A percentile compares a stretch with the other conserved stretches of the same genome.
Conservation (phyloP, 2,888 invertebrate genomes). For the Hemicrepidius hirtus region DNA sequence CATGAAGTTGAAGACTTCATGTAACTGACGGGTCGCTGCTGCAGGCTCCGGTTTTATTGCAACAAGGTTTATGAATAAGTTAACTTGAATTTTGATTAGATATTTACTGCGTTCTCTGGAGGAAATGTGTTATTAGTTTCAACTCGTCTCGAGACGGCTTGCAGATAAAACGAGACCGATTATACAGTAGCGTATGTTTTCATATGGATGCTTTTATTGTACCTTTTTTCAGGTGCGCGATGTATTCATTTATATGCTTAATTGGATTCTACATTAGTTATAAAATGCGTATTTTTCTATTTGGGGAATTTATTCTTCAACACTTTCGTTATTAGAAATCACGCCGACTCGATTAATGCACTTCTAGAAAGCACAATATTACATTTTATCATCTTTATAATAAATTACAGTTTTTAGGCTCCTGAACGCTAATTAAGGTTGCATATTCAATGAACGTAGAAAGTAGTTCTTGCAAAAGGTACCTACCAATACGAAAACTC, state of each 20-base stretch:
- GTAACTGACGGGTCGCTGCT: slow-evolving; percentile 70
- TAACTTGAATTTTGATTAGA: slow-evolving; percentile 54
- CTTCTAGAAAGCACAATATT: slow-evolving; percentile 2
- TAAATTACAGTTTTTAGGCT: no score
- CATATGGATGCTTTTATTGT: slow-evolving; percentile 31
- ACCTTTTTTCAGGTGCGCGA: slow-evolving; percentile 37
- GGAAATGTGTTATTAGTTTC: slow-evolving; percentile 45
- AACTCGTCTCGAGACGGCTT: slow-evolving; percentile 20
- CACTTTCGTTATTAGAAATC: slow-evolving; percentile 14
- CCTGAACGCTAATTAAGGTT: no score
- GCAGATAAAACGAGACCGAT: slow-evolving; percentile 39
- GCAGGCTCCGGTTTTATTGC: slow-evolving; percentile 60
- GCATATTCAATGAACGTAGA: no score
- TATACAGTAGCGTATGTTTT: slow-evolving; percentile 45
- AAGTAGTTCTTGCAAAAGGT: no score
- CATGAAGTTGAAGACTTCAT: slow-evolving; percentile 68
- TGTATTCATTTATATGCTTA: slow-evolving; percentile 40
- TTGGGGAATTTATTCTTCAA: slow-evolving; percentile 3
- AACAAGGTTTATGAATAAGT: slow-evolving; percentile 62
- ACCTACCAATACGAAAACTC: no score
- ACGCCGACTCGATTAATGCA: not conserved
- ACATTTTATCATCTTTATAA: no score
- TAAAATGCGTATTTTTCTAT: not conserved
- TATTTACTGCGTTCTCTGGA: slow-evolving; percentile 35
- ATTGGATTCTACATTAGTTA: slow-evolving; percentile 36